A percentile compares a stretch with the other conserved stretches of the same genome.
Conservation (phyloP, 92 coral and sea anemone genomes). For the Palythoa grandiflora region DNA sequence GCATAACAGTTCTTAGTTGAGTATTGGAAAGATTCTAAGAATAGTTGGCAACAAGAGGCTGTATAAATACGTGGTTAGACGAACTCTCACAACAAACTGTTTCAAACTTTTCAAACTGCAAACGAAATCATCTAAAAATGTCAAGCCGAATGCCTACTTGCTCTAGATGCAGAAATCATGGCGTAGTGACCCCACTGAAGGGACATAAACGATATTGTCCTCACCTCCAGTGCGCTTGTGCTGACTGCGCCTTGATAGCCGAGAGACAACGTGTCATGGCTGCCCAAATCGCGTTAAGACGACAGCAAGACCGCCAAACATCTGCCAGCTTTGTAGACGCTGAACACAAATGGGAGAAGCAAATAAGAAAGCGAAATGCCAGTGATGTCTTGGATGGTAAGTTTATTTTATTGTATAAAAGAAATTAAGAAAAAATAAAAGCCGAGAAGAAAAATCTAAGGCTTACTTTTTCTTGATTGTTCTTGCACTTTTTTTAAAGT, state of each 20-base stretch:
- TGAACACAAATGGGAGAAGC: not conserved
- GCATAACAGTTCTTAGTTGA: not conserved
- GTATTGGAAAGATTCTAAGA: not conserved
- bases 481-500: not conserved
- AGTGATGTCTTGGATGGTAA: not conserved
- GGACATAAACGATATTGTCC: constrained; percentile 39
- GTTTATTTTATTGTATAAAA: not conserved
- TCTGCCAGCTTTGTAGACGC: not conserved
- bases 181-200: constrained; percentile 17
- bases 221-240: constrained; percentile 1
- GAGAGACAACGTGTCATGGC: constrained; percentile 45
- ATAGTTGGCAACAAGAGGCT: not conserved
- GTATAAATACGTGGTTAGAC: not conserved
- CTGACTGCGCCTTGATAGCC: constrained; percentile 33
- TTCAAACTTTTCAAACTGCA: not conserved
- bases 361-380: not conserved
- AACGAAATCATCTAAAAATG: not conserved
- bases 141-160: constrained; percentile 39
- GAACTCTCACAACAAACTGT: not conserved
- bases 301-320: constrained; percentile 29
- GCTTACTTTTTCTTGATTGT: not conserved
- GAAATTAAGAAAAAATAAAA: not conserved
- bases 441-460: not conserved
- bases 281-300: constrained; percentile 40
- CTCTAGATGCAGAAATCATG: constrained; percentile 48